Conservation (phyloP, 92 coral and sea anemone species). For the Phymanthus crucifer region DNA sequence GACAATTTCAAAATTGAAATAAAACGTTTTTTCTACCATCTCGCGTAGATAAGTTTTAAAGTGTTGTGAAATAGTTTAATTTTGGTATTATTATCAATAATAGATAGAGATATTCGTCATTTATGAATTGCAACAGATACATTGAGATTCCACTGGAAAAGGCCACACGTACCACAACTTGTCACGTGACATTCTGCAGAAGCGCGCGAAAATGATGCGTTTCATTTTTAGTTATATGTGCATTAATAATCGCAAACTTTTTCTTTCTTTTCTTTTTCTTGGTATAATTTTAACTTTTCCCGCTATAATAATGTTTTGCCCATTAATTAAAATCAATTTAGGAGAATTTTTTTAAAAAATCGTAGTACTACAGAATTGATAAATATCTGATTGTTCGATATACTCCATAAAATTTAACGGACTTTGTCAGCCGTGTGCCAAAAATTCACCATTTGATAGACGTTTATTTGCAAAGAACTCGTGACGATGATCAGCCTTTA, state of each 20-base stretch:
- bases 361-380: not conserved
- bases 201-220: constrained; percentile 2
- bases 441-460: not conserved
- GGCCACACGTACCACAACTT: not conserved
- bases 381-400: not conserved
- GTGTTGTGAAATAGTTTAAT: not conserved
- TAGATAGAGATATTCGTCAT: constrained; percentile 5
- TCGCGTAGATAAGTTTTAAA: not conserved
- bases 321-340: not conserved
- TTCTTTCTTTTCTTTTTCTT: not conserved
- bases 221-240: not conserved
- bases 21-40: not conserved
- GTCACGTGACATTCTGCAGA: not conserved
- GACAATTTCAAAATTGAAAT: no score
- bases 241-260: no score
- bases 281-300: not conserved
- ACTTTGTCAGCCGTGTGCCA: not conserved
- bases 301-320: not conserved
- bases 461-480: not conserved
- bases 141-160: not conserved
- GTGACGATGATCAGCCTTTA: not conserved
- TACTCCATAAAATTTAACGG: not conserved
- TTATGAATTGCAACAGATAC: not conserved
- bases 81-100: not conserved
- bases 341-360: not conserved